Conservation (phyloP, 2,888 invertebrate genomes). For the Trimorus sp. region DNA sequence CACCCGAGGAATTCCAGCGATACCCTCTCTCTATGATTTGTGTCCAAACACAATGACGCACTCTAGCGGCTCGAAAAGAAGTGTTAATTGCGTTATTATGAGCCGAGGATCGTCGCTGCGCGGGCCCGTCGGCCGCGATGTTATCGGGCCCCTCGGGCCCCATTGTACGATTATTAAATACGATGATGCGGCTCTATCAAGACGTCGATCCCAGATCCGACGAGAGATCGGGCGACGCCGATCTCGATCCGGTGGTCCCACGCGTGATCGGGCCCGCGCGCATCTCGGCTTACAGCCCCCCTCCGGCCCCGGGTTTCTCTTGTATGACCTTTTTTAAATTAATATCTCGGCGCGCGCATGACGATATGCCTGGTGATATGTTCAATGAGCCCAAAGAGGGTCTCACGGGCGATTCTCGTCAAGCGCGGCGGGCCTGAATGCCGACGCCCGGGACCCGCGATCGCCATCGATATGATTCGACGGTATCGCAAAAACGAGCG, state of each 20-base stretch:
- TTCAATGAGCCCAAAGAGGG: conserved; percentile 53
- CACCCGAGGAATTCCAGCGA: conserved; percentile 62
- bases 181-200: conserved; percentile 80
- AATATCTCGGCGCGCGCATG: conserved; percentile 54
- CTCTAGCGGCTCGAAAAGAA: conserved; percentile 74
- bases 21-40: conserved; percentile 66
- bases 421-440: conserved; percentile 50
- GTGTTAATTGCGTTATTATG: conserved; percentile 80
- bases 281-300: conserved; percentile 31
- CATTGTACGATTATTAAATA: conserved; percentile 81
- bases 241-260: conserved; percentile 66
- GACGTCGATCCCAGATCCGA: conserved; percentile 69
- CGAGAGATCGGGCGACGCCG: conserved; percentile 55
- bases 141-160: conserved; percentile 71
- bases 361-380: conserved; percentile 52
- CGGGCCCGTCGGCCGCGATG: conserved; percentile 71
- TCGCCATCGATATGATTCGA: conserved; percentile 63
- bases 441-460: conserved; percentile 60
- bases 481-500: conserved; percentile 56
- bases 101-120: conserved; percentile 63
- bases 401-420: conserved; percentile 46
- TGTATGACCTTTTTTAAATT: conserved; percentile 53
- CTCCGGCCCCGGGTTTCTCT: conserved; percentile 17
- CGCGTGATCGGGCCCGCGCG: conserved; percentile 57
- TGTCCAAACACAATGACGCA: conserved; percentile 69